phyloP scores from a whole-genome alignment of 2,113 vertebrate species.

The Australoheros scitulus region DNA sequence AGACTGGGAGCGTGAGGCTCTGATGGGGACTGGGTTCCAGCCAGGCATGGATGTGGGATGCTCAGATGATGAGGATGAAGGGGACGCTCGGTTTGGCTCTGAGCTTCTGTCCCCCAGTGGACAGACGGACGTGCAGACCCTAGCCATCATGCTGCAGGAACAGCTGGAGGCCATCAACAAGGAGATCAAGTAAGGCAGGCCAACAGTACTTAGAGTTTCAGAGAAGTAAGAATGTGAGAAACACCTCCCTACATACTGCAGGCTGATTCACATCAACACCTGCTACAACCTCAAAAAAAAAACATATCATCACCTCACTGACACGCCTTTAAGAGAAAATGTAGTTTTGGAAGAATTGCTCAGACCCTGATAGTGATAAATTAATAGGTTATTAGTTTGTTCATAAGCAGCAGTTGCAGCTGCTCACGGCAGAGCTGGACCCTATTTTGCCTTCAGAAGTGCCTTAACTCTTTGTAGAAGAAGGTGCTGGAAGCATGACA shows the following conservation, averaged over 20 bases:
- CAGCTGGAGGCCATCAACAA: constrained; percentile 95
- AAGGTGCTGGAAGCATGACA: background rate
- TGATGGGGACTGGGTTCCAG: constrained; percentile 83
- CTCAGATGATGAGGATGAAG: constrained; percentile 89
- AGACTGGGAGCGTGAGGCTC: constrained; percentile 86
- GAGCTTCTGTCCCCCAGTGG: constrained; percentile 91
- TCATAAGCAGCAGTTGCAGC: background rate
- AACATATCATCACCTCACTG: background rate
- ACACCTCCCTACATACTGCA: background rate
- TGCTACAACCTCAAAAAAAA: background rate
- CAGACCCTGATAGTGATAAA: background rate
- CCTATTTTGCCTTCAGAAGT: background rate
- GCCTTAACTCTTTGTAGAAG: background rate
- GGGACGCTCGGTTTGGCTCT: constrained; percentile 84
- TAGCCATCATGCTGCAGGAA: constrained; percentile 94
- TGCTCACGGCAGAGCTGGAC: background rate
- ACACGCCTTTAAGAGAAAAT: background rate
- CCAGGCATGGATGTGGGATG: constrained; percentile 81
- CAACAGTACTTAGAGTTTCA: background rate
- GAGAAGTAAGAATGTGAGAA: background rate
- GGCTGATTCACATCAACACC: constrained; percentile 2
- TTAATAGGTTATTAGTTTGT: background rate
- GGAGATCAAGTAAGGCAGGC: constrained; percentile 88
- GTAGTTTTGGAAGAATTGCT: background rate
- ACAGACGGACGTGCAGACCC: constrained; percentile 91